Evolutionary conservation across 2,888 invertebrate genomes (phyloP).

Genomic region (Autographa pulchrina): DNA sequence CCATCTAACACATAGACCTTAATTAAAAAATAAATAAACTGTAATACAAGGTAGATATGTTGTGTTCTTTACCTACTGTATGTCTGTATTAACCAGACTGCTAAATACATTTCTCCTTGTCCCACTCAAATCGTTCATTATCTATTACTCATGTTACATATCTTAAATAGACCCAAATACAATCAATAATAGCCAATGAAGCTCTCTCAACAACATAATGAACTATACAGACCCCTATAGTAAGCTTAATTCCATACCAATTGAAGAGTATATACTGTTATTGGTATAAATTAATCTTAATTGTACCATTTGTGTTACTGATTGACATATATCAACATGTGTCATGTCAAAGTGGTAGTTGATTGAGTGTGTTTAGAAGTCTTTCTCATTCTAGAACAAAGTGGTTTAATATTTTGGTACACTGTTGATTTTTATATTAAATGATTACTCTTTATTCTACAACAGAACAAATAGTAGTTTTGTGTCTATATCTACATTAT

Average conservation of each 20-base stretch:
- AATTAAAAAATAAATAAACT: no score
- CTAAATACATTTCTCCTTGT: background rate
- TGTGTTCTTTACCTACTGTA: no score
- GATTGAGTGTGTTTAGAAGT: slow-evolving; percentile 20
- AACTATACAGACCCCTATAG: slow-evolving; percentile 29
- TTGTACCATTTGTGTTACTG: slow-evolving; percentile 59
- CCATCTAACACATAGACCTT: no score
- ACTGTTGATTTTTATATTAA: background rate
- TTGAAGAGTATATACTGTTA: slow-evolving; percentile 64
- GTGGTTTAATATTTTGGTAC: background rate
- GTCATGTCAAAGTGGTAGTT: slow-evolving; percentile 21
- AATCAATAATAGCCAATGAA: slow-evolving; percentile 44
- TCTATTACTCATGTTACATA: background rate
- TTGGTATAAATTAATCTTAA: slow-evolving; percentile 74
- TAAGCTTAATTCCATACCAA: slow-evolving; percentile 62
- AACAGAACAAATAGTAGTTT: background rate
- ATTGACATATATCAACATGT: slow-evolving; percentile 56
- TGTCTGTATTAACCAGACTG: no score
- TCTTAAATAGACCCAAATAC: slow-evolving; percentile 1
- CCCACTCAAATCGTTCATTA: background rate
- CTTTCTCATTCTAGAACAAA: slow-evolving; percentile 18
- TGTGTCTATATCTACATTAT: no score
- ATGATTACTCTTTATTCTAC: background rate
- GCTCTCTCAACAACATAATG: slow-evolving; percentile 16
- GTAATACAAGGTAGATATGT: no score